A percentile compares a stretch with the other conserved stretches of the same genome.
Conservation (phyloP, 2,888 invertebrate species). For the Tenthredo livida region DNA sequence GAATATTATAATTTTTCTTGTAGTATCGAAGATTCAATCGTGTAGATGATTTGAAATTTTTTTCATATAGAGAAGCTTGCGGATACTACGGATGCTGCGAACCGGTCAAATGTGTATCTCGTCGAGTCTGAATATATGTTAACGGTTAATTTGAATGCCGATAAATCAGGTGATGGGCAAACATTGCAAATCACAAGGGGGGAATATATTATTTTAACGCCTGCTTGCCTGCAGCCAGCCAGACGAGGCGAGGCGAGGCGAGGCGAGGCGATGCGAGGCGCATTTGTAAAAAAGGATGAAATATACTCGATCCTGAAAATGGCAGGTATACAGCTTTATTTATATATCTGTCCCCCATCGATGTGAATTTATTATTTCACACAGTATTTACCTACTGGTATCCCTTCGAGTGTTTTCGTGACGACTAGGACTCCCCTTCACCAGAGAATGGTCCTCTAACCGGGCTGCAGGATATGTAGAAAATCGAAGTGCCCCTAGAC, state of each 20-base stretch:
- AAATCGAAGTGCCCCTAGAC: not conserved
- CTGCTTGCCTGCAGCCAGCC: not conserved
- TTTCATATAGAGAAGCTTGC: not conserved
- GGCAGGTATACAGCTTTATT: conserved; percentile 46
- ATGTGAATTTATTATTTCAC: conserved; percentile 39
- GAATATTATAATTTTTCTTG: not conserved
- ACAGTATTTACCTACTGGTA: not conserved
- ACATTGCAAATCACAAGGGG: conserved; percentile 41
- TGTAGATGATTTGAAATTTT: not conserved
- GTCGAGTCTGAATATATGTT: not conserved
- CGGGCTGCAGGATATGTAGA: not conserved
- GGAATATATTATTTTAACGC: conserved; percentile 43
- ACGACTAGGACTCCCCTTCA: conserved; percentile 16
- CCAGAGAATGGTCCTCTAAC: conserved; percentile 8
- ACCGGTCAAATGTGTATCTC: not conserved
- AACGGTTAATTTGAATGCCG: conserved; percentile 22
- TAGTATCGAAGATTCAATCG: not conserved
- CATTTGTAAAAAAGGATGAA: conserved; percentile 21
- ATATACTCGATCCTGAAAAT: conserved; percentile 45
- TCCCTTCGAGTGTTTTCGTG: not conserved
- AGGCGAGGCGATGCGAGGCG: not conserved
- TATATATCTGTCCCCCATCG: conserved; percentile 34
- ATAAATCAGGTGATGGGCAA: conserved; percentile 36
- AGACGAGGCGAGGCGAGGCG: not conserved
- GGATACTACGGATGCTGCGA: not conserved